phyloP scores from a whole-genome alignment of 2,113 vertebrate genomes.

The Benitochromis conjunctus region DNA sequence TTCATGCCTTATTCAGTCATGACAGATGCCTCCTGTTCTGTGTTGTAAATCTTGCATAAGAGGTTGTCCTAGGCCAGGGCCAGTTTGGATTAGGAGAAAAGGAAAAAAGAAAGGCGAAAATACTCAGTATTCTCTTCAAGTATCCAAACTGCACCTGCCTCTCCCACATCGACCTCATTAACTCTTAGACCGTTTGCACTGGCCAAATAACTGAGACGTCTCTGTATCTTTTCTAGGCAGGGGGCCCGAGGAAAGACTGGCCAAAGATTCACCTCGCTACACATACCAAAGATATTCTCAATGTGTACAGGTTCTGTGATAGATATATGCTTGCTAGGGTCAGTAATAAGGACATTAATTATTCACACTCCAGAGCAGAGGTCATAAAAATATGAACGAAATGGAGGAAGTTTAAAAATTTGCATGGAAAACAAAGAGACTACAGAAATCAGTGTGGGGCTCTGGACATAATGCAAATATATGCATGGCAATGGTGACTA shows the following conservation, averaged over 20 bases:
- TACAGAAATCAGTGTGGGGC: not conserved
- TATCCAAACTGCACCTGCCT: slow-evolving; percentile 70
- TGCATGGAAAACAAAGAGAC: not conserved
- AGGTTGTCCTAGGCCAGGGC: not conserved
- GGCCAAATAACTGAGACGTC: slow-evolving; percentile 69
- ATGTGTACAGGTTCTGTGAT: slow-evolving; percentile 40
- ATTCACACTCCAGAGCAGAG: slow-evolving; percentile 26
- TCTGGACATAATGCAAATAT: not conserved
- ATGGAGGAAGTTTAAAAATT: not conserved
- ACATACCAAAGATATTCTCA: slow-evolving; percentile 8
- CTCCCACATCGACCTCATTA: slow-evolving; percentile 73
- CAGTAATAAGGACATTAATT: slow-evolving; percentile 35
- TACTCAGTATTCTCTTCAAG: slow-evolving; percentile 73
- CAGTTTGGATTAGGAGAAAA: slow-evolving; percentile 13
- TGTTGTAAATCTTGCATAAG: slow-evolving; percentile 17
- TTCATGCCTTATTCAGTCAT: not conserved
- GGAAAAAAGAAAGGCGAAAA: slow-evolving; percentile 27
- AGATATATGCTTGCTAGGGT: slow-evolving; percentile 8
- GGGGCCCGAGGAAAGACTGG: slow-evolving; percentile 29
- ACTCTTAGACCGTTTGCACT: slow-evolving; percentile 61
- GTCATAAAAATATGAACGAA: not conserved
- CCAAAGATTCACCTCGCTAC: slow-evolving; percentile 49
- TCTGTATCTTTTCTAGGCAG: slow-evolving; percentile 59
- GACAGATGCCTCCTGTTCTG: not conserved
- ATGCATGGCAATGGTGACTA: not conserved